These are phyloP conservation scores for Columbina picui DNA, from an alignment of 2,113 vertebrate species.

Conservation along the genomic window DNA sequence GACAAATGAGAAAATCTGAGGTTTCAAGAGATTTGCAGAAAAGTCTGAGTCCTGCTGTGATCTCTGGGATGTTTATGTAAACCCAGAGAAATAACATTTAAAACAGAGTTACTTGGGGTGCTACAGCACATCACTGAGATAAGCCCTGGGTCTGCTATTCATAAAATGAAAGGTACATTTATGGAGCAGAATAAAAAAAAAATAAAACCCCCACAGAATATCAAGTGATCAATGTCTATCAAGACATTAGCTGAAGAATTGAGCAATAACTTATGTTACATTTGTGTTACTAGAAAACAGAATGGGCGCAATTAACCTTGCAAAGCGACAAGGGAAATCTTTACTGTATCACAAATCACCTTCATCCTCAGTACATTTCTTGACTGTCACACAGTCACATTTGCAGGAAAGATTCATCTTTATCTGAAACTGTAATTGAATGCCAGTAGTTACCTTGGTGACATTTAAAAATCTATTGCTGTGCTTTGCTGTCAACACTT, in stretches of 20 bases:
- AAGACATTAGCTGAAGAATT: background rate
- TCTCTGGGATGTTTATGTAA: background rate
- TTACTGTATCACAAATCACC: background rate
- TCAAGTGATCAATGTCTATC: background rate
- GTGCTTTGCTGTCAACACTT: conserved; percentile 69
- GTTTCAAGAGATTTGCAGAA: background rate
- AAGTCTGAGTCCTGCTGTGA: background rate
- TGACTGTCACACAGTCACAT: conserved; percentile 45
- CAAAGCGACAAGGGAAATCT: conserved; percentile 9
- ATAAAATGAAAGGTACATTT: background rate
- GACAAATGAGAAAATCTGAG: background rate
- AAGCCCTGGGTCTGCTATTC: background rate
- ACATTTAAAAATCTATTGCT: conserved; percentile 66
- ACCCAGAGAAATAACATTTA: background rate
- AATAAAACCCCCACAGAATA: background rate
- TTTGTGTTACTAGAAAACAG: background rate
- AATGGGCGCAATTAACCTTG: background rate
- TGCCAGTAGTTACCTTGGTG: conserved; percentile 74
- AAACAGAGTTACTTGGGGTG: background rate
- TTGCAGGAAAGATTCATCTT: conserved; percentile 68
- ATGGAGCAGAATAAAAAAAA: background rate
- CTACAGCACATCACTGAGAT: background rate
- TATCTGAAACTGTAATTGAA: conserved; percentile 70
- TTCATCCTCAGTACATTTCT: conserved; percentile 7
- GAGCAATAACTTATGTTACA: background rate